A percentile compares a stretch with the other conserved stretches of the same genome.
phyloP scores from a whole-genome alignment of 2,113 vertebrate genomes.

The Apistogramma diplotaenia region DNA sequence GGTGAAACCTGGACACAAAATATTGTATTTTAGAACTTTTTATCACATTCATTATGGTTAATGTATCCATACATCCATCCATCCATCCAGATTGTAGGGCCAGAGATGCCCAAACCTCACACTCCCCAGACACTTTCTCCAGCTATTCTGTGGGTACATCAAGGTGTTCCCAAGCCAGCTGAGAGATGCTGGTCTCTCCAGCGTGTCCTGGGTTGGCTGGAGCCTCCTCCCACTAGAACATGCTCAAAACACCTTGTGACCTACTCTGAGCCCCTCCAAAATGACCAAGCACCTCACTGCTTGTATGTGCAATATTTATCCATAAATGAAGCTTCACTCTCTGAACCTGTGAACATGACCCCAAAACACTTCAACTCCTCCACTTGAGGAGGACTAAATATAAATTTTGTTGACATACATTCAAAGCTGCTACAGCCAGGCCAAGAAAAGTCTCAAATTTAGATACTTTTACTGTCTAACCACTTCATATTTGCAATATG shows the following conservation, averaged over 20 bases:
- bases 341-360: accelerated
- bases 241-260: not conserved
- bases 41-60: not conserved
- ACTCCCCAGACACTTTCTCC: too few species aligned
- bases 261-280: not conserved
- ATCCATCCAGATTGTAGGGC: too few species aligned
- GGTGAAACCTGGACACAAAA: slow-evolving; percentile 70
- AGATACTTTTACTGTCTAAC: not conserved
- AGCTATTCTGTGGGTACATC: not conserved
- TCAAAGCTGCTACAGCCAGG: not conserved
- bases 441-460: not conserved
- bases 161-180: not conserved
- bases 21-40: not conserved
- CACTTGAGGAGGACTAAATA: not conserved
- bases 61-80: not conserved
- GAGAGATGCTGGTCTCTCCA: not conserved
- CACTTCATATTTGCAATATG: not conserved
- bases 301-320: not conserved
- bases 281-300: not conserved
- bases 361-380: too few species aligned
- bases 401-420: not conserved
- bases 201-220: not conserved
- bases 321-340: not conserved
- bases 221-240: not conserved
- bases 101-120: too few species aligned